These are phyloP conservation scores for Isichthys henryi DNA, from an alignment of 2,113 vertebrate genomes.

Conservation along the genomic window DNA sequence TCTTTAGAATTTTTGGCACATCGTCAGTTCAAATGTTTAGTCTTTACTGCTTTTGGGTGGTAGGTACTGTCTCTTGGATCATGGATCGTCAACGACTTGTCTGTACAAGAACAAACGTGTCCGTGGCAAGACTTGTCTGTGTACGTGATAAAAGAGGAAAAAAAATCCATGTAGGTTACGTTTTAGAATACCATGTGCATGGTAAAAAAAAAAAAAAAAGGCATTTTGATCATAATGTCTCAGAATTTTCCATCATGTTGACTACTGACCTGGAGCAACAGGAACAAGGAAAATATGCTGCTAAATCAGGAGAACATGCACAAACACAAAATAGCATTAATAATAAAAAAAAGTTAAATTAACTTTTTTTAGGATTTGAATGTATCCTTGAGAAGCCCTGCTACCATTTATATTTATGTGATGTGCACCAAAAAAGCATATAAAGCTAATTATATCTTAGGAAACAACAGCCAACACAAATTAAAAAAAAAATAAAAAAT, in stretches of 20 bases:
- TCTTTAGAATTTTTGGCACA: neutral
- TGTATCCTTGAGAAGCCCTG: neutral
- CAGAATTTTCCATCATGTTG: neutral
- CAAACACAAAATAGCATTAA: neutral
- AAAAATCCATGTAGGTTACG: neutral
- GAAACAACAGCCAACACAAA: neutral
- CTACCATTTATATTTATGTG: neutral
- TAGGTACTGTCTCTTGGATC: neutral
- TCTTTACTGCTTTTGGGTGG: neutral
- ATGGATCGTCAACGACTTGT: neutral
- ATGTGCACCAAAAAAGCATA: neutral
- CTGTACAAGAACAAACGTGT: neutral
- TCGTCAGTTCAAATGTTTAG: neutral
- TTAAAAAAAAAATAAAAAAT: neutral
- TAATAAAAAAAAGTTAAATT: neutral
- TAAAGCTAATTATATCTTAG: neutral
- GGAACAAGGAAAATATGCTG: neutral
- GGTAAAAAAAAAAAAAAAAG: neutral
- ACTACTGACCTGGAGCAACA: neutral
- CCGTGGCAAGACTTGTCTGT: neutral
- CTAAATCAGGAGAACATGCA: neutral
- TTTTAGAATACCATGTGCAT: neutral
- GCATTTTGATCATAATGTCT: neutral
- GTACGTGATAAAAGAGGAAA: neutral
- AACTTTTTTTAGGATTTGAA: neutral